Percentiles rank a stretch among this genome's conserved stretches.
Conservation (phyloP, 53 echinoderm and acorn worm species). For the Echinometra lucunter region DNA sequence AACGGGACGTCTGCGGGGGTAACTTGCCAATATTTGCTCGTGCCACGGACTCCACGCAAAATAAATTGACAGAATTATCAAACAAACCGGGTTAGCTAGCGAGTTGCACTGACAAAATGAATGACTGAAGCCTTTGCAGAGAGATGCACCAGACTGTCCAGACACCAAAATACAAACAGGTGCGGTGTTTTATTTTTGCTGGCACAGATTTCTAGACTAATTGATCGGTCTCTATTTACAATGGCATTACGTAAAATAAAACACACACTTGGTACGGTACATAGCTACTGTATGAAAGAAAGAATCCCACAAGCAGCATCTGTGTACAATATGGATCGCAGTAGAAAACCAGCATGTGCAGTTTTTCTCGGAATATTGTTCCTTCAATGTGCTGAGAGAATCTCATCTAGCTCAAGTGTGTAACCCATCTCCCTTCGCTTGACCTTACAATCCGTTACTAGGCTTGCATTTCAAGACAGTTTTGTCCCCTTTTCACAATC, state of each 20-base stretch:
- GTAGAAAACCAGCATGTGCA: background rate
- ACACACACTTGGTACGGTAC: background rate
- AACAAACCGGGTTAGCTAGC: conserved; percentile 29
- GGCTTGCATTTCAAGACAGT: background rate
- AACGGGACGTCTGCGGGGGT: conserved; percentile 8
- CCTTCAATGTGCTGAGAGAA: background rate
- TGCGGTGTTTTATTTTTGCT: conserved; percentile 14
- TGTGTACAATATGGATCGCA: background rate
- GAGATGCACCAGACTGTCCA: background rate
- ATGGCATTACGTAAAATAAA: conserved; percentile 11
- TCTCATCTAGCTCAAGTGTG: background rate
- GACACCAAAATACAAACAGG: background rate
- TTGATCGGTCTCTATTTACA: conserved; percentile 7
- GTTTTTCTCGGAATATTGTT: background rate
- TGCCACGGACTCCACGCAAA: conserved; percentile 22
- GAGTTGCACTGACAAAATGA: background rate
- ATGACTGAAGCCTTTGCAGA: background rate
- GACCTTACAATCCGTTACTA: background rate
- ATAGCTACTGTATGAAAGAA: background rate
- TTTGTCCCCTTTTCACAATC: background rate
- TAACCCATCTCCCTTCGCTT: background rate
- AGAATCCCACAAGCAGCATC: conserved; percentile 3
- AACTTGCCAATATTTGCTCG: conserved; percentile 10
- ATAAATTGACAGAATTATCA: conserved; percentile 60
- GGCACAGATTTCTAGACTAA: background rate